Evolutionary conservation across 2,113 vertebrate genomes (phyloP).

Genomic region (Hippocampus comes): DNA sequence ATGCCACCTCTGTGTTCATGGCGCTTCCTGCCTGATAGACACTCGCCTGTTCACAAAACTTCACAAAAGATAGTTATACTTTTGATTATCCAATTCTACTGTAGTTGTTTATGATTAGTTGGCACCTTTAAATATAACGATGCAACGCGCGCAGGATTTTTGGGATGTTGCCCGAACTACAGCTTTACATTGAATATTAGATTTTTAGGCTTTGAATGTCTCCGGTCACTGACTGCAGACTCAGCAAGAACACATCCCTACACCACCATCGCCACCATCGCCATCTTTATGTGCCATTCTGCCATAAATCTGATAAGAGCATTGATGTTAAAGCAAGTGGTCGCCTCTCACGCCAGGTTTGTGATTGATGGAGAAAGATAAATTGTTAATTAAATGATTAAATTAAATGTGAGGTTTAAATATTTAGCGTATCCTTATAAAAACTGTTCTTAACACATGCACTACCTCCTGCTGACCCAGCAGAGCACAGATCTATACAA

Average conservation of each 20-base stretch:
- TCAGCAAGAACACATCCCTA: neutral
- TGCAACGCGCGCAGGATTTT: neutral
- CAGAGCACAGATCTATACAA: neutral
- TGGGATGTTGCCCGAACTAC: neutral
- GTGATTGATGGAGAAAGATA: constrained; percentile 87
- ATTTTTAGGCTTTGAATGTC: neutral
- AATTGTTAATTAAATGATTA: constrained; percentile 61
- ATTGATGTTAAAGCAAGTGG: constrained; percentile 70
- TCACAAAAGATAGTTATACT: neutral
- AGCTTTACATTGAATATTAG: neutral
- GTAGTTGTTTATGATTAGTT: neutral
- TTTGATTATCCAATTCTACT: neutral
- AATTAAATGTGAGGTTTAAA: constrained; percentile 84
- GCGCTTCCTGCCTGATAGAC: neutral
- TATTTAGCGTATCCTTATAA: constrained; percentile 89
- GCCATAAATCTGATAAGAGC: constrained; percentile 83
- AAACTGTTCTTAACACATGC: constrained; percentile 86
- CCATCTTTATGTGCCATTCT: constrained; percentile 22
- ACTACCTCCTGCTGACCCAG: neutral
- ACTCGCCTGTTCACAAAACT: neutral
- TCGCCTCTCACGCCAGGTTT: constrained; percentile 70
- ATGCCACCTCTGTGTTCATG: neutral
- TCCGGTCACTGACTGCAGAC: constrained; percentile 3
- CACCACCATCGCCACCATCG: neutral
- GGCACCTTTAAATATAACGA: neutral